phyloP scores from a whole-genome alignment of 2,797 vertebrate species.

The Merluccius polli region DNA sequence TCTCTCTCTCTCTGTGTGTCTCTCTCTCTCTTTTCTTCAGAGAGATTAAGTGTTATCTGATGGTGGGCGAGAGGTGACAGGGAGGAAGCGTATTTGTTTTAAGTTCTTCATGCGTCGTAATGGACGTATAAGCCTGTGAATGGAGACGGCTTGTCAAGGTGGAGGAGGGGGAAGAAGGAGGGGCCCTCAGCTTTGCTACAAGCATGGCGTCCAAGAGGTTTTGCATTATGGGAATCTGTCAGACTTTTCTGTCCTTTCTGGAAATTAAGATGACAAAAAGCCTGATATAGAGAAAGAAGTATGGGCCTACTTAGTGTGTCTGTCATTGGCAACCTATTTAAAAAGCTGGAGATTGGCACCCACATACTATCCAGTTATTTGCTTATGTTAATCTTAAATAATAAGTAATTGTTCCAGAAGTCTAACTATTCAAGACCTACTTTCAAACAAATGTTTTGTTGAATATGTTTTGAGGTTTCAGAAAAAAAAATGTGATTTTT shows the following conservation, averaged over 20 bases:
- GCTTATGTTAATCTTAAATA: not conserved
- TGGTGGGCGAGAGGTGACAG: not conserved
- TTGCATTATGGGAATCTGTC: conserved; percentile 58
- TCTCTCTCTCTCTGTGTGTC: no score
- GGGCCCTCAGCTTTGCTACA: not conserved
- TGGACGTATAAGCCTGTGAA: conserved; percentile 16
- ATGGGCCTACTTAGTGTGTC: conserved; percentile 45
- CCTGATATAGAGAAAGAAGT: conserved; percentile 20
- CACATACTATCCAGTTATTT: conserved; percentile 18
- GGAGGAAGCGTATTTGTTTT: conserved; percentile 30
- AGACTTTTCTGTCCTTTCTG: conserved; percentile 11
- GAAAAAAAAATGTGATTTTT: not conserved
- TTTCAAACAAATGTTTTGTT: not conserved
- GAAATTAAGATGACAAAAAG: not conserved
- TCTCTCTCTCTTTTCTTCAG: conserved; percentile 20
- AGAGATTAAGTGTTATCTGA: conserved; percentile 24
- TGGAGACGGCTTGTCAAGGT: conserved; percentile 6
- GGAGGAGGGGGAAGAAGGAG: not conserved
- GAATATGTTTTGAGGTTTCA: not conserved
- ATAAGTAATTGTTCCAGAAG: no score
- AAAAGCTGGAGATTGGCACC: conserved; percentile 47
- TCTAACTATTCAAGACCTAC: not conserved
- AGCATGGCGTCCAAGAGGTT: conserved; percentile 26
- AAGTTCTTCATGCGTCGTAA: conserved; percentile 34
- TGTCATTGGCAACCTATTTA: conserved; percentile 60